Evolutionary conservation across 2,113 vertebrate species (phyloP), one percentile per base, ranked within the genome.

Genomic region (Psilopsiagon aymara): DNA sequence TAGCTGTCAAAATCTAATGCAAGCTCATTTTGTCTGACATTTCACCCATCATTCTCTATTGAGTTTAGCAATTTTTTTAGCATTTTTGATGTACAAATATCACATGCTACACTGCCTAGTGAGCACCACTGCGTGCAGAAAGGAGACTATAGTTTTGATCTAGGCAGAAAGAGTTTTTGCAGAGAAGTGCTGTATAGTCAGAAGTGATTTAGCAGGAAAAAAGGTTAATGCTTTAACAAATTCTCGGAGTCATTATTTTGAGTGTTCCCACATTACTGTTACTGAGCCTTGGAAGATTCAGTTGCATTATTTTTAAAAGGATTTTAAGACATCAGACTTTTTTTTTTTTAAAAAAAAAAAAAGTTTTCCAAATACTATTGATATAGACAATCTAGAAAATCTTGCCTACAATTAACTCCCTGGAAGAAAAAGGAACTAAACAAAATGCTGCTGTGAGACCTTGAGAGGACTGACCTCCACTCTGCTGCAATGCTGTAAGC

Each of bases 401-500:
- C 21, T 67, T 53, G 66, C 44, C 69, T 33, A 35, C 6, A 33
- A 13, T 39, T 9, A 81, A 53, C n/a, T 59, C 51, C 37, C 46
- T 19, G 23, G 44, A 15, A 75, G 43, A 21, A 82, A 25, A 44
- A 16, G 31, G 29, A 49, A 9, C 11, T 25, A 21, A 43, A 71
- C 27, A 68, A 71, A 82, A 49, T 0, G 33, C 39, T 69, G n/a
- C 66, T 66, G 44, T 28, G 64, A 96, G 93, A 94, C 96, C 95
- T 95, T 95, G 86, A 92, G 64, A 91, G 49, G 75, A 73, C 60
- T 86, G 88, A 92, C 95, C 93, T 95, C 16, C 2, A 53, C 47
- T 28, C 37, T 94, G 86, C 94, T 95, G 96, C 95, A 97, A 17
- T 79, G 90, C 93, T 95, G 80, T 9, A 18, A 95, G 88, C 73